Evolutionary conservation across 2,113 vertebrate species (phyloP).

Genomic region (Vireo altiloquus): DNA sequence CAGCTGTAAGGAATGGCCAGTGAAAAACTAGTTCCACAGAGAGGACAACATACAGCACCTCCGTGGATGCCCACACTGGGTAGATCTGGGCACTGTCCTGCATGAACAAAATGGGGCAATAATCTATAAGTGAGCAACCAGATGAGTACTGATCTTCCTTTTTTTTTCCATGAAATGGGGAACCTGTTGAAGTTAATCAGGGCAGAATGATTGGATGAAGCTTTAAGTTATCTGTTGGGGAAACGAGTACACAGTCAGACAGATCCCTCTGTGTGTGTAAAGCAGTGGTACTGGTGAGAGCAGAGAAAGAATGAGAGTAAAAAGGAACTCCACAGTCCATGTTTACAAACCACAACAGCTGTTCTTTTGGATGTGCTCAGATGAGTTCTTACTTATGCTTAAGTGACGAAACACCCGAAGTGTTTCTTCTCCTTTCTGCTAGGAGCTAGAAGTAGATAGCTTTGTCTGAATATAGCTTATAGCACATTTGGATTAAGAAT

Average conservation of each 20-base stretch:
- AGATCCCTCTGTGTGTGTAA: background rate
- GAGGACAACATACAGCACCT: background rate
- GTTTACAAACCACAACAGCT: background rate
- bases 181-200: slow-evolving; percentile 9
- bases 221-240: background rate
- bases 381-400: background rate
- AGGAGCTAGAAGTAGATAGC: background rate
- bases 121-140: background rate
- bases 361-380: background rate
- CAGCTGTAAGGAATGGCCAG: background rate
- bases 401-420: background rate
- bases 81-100: background rate
- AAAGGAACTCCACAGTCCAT: background rate
- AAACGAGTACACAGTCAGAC: background rate
- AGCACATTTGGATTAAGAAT: background rate
- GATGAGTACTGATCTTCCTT: background rate
- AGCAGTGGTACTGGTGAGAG: background rate
- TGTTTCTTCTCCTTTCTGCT: background rate
- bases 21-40: background rate
- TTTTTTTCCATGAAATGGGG: background rate
- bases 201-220: slow-evolving; percentile 25
- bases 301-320: background rate
- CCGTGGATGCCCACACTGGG: fast-evolving
- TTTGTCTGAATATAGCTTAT: background rate
- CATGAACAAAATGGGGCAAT: background rate